Conservation (phyloP, 2,888 invertebrate genomes). For the Trimorus sp. region DNA sequence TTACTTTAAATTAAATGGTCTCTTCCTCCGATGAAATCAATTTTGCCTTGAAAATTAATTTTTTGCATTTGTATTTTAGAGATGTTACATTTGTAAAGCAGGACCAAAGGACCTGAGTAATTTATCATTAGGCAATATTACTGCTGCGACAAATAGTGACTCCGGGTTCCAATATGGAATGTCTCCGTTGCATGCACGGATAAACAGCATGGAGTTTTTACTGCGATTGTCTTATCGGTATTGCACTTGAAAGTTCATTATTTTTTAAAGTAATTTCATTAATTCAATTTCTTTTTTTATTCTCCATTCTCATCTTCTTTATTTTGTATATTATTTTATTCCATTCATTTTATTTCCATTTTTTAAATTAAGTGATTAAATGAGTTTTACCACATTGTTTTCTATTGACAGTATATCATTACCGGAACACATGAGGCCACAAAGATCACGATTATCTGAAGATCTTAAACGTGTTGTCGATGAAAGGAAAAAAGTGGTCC, state of each 20-base stretch:
- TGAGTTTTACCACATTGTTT: background rate
- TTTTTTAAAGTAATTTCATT: too few relatives aligned
- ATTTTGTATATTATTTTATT: too few relatives aligned
- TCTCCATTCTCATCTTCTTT: too few relatives aligned
- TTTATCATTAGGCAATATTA: background rate
- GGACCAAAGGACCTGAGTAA: conserved; percentile 3
- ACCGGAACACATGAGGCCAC: background rate
- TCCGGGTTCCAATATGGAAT: conserved; percentile 22
- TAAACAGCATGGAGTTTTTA: conserved; percentile 21
- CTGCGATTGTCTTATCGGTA: conserved; percentile 15
- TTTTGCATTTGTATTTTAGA: too few relatives aligned
- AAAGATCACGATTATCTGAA: conserved; percentile 11
- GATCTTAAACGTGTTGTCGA: background rate
- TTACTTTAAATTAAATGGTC: too few relatives aligned
- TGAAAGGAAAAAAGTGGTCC: background rate
- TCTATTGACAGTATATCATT: background rate
- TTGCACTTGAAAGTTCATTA: too few relatives aligned
- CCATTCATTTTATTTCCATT: too few relatives aligned
- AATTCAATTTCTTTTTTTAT: too few relatives aligned
- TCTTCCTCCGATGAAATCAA: too few relatives aligned
- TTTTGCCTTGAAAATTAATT: too few relatives aligned
- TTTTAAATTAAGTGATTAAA: too few relatives aligned
- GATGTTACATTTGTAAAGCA: conserved; percentile 14
- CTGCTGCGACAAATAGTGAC: background rate
- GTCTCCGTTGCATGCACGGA: conserved; percentile 29